phyloP scores from a whole-genome alignment of 2,888 invertebrate genomes.

The Epirrita christyi region DNA sequence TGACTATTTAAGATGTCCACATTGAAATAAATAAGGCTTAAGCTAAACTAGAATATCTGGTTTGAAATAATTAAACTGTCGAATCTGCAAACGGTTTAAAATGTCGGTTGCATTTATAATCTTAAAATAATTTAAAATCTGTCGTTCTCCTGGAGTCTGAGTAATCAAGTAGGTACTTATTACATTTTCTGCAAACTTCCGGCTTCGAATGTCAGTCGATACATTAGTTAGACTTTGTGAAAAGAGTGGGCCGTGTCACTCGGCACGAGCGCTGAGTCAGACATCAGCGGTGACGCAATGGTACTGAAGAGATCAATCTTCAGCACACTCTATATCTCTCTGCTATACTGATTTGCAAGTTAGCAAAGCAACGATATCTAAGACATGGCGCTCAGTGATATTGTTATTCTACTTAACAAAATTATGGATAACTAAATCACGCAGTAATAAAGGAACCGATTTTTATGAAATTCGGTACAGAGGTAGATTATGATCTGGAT shows the following conservation, averaged over 20 bases:
- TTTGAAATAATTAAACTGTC: constrained; percentile 31
- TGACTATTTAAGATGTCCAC: constrained; percentile 50
- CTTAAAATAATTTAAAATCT: constrained; percentile 38
- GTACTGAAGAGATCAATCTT: constrained; percentile 30
- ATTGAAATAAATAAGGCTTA: constrained; percentile 37
- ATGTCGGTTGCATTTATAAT: constrained; percentile 38
- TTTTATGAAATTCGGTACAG: too few species aligned
- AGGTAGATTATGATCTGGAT: too few species aligned
- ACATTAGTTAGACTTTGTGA: constrained; percentile 15
- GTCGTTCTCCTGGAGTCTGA: constrained; percentile 32
- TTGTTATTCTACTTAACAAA: too few species aligned
- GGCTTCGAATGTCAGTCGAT: constrained; percentile 31
- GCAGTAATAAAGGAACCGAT: too few species aligned
- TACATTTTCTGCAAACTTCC: constrained; percentile 50
- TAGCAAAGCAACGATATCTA: constrained; percentile 2
- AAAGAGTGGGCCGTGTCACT: constrained; percentile 29
- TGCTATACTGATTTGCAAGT: constrained; percentile 19
- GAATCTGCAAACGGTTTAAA: constrained; percentile 18
- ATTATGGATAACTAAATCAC: too few species aligned
- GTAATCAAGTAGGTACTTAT: too few species aligned
- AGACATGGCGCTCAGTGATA: too few species aligned
- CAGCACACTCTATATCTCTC: constrained; percentile 17
- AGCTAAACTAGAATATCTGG: constrained; percentile 23
- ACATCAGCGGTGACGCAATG: constrained; percentile 33
- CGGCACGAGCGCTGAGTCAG: constrained; percentile 31